Conservation (phyloP, 2,797 vertebrate genomes). For the Oreochromis grahami region DNA sequence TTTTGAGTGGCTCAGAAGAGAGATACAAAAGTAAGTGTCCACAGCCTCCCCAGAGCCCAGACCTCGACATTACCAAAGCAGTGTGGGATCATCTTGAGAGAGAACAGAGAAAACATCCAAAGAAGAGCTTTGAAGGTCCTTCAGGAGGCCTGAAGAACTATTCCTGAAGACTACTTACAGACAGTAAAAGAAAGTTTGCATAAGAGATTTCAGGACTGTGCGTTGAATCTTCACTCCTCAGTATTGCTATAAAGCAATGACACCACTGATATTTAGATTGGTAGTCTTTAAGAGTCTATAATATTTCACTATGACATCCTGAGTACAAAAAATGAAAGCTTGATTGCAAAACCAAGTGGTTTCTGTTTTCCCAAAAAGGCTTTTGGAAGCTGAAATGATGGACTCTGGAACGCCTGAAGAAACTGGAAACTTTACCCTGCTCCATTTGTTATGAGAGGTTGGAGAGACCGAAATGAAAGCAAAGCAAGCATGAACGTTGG, state of each 20-base stretch:
- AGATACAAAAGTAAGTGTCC: not conserved
- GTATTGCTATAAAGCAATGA: not conserved
- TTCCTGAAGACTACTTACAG: not conserved
- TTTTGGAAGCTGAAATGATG: not conserved
- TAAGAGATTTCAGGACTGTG: not conserved
- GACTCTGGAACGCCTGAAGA: not conserved
- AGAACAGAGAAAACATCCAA: not conserved
- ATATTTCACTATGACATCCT: not conserved
- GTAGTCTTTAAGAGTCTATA: not conserved
- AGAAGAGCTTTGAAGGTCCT: not conserved
- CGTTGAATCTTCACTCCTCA: not conserved
- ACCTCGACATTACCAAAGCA: not conserved
- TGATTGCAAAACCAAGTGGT: not conserved
- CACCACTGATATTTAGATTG: not conserved
- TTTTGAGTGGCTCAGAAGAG: not conserved
- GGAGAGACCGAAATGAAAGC: not conserved
- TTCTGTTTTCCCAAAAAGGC: not conserved
- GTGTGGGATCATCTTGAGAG: not conserved
- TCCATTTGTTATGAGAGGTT: not conserved
- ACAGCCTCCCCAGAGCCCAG: not conserved
- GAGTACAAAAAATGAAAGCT: not conserved
- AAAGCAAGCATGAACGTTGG: not conserved
- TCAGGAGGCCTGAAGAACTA: not conserved
- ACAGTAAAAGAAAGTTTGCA: not conserved
- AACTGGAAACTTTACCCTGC: not conserved